Evolutionary conservation across 2,888 invertebrate species (phyloP), one percentile per base, ranked within the genome.

Genomic region (Trissolcus japonicus): DNA sequence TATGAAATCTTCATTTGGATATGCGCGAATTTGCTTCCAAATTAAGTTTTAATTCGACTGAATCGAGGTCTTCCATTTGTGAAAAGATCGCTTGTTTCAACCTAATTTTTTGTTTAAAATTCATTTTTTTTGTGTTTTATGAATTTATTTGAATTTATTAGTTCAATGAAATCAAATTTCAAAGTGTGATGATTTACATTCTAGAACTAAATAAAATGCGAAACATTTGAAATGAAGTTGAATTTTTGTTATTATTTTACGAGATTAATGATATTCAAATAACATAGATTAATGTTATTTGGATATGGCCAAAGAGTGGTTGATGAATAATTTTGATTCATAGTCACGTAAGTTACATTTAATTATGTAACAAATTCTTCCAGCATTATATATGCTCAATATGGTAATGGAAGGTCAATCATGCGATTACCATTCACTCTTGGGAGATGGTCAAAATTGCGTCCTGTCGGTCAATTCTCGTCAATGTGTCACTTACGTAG

Each of bases 371-470:
- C 56, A 51, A 71, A 71, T 71, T 56, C 62, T 62, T 25, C 29
- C 11, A 57, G 56, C 78, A 80, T 82, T 79, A 80, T 59, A 69
- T 73, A 83, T 83, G 82, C 82, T 82, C 82, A 81, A 82, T 86
- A 88, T 89, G 88, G 88, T 88, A 89, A 88, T 88, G 88, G 87
- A 88, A 86, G 88, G 86, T 88, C 88, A 89, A 89, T 89, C 88
- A 88, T 88, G 89, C 88, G 89, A 88, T 88, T 88, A 88, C 88
- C 86, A 86, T 85, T 85, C 83, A 86, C 88, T 87, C 88, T 81
- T 80, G 88, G 89, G 89, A 88, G 81, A 84, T 84, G 88, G 87
- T 86, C 87, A 86, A 85, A 83, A 80, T 85, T 87, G 87, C 87
- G 87, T 87, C 85, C 85, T 84, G 83, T 87, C 82, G 87, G 87